Evolutionary conservation across 2,113 vertebrate species (phyloP), one percentile per base, ranked within the genome.

Genomic region (Eulemur macaco): DNA sequence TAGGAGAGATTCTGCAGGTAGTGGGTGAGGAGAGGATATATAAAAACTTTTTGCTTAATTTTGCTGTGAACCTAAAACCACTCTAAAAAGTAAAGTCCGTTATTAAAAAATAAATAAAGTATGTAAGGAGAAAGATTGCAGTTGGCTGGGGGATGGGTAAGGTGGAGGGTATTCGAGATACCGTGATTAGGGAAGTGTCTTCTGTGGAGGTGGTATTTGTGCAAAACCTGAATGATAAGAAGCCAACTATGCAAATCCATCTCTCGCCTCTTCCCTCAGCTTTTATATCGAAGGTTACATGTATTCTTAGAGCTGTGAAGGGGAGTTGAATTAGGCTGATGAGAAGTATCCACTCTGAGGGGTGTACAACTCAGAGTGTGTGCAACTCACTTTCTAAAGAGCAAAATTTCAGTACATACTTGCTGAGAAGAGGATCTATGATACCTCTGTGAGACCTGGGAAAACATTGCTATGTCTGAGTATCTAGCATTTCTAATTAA

Each of bases 321-420:
- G 31, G 15, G 17, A 84, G 52, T 0, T 71, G 66, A 89, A 60
- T 27, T 6, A 45, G 8, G 34, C 23, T 89, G 52, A 81, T 8
- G 47, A 50, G 27, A 37, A 69, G 11, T 13, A n/a, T 69, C 34
- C 5, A 2, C 39, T 82, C 39, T 91, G 23, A 39, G 25, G 15
- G 8, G 5, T 11, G 0, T 8, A 3, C 1, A 29, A 21, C n/a
- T 42, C 0, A 12, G 37, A 60, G 10, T 37, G 23, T 31, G 4
- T 63, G 14, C 42, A 56, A 23, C 60, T 94, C 39, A 20, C 23
- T 54, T 64, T 50, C n/a, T 45, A 45, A 64, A 89, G 1, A 50
- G 10, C 37, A 74, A 31, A 34, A 31, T 52, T 60, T 54, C 80
- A 76, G 39, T 6, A 34, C 34, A 23, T 60, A 5, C 31, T 52